phyloP scores from a whole-genome alignment of 2,113 vertebrate species.

The Scortum barcoo region DNA sequence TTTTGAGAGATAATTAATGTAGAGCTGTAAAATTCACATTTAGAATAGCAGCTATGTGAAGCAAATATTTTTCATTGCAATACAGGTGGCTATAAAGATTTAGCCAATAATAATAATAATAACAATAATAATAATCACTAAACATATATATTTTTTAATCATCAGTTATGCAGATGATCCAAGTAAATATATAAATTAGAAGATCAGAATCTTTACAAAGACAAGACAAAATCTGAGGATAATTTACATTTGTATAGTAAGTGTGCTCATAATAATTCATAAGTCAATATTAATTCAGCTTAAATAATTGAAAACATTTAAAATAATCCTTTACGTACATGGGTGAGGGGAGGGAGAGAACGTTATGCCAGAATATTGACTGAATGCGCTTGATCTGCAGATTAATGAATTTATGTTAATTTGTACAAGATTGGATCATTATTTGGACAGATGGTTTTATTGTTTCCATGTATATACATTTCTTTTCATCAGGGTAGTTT shows the following conservation, averaged over 20 bases:
- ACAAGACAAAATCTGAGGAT: not conserved
- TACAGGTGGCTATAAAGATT: not conserved
- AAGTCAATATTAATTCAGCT: too few relatives aligned
- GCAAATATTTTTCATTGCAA: not conserved
- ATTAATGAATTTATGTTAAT: not conserved
- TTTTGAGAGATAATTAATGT: not conserved
- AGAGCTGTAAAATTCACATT: not conserved
- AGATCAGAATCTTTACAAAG: not conserved
- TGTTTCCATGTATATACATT: not conserved
- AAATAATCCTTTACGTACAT: not conserved
- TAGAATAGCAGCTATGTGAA: not conserved
- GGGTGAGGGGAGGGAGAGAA: not conserved
- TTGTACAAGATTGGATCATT: not conserved
- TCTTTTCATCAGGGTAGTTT: slow-evolving; percentile 44
- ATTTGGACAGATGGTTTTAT: not conserved
- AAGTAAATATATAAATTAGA: not conserved
- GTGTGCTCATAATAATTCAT: not conserved
- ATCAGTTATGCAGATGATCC: not conserved
- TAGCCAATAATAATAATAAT: too few relatives aligned
- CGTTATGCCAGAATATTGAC: not conserved
- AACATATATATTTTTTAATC: not conserved
- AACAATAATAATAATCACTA: not conserved
- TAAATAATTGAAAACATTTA: too few relatives aligned
- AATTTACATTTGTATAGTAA: not conserved
- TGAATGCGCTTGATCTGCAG: not conserved